phyloP scores from a whole-genome alignment of 2,888 invertebrate species.

The Watsonalla cultraria region DNA sequence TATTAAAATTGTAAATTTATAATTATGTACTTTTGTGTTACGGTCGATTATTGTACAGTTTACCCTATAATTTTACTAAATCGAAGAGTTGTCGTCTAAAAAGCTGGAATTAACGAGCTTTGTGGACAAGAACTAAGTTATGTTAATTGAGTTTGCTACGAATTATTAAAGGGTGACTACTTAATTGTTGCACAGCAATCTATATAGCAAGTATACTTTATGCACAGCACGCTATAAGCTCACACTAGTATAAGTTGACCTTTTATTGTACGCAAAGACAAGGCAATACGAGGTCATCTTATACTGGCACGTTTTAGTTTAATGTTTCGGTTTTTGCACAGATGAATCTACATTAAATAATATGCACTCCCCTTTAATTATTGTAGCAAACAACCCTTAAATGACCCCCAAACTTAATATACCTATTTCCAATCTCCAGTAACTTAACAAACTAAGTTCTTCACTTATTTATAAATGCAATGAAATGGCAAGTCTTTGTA shows the following conservation, averaged over 20 bases:
- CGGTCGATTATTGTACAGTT: background rate
- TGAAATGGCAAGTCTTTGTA: background rate
- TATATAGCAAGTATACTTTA: too few species aligned
- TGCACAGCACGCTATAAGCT: too few species aligned
- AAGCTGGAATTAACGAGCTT: slow-evolving; percentile 42
- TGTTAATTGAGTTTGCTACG: slow-evolving; percentile 31
- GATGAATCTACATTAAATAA: background rate
- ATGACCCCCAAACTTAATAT: background rate
- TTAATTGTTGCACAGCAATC: too few species aligned
- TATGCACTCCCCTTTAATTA: slow-evolving; percentile 12
- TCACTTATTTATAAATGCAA: background rate
- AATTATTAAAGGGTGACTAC: slow-evolving; percentile 12
- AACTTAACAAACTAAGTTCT: background rate
- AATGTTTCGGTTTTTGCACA: too few species aligned
- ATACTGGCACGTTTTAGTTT: too few species aligned
- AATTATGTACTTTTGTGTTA: too few species aligned
- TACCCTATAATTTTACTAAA: slow-evolving; percentile 15
- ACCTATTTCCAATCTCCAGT: background rate
- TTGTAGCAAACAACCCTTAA: slow-evolving; percentile 30
- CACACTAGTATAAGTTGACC: too few species aligned
- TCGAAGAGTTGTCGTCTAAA: slow-evolving; percentile 37
- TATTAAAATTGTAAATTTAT: background rate
- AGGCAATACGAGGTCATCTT: too few species aligned
- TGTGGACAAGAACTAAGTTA: slow-evolving; percentile 39
- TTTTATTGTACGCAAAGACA: too few species aligned